phyloP scores from a whole-genome alignment of 2,113 vertebrate genomes.

The Brienomyrus brachyistius region DNA sequence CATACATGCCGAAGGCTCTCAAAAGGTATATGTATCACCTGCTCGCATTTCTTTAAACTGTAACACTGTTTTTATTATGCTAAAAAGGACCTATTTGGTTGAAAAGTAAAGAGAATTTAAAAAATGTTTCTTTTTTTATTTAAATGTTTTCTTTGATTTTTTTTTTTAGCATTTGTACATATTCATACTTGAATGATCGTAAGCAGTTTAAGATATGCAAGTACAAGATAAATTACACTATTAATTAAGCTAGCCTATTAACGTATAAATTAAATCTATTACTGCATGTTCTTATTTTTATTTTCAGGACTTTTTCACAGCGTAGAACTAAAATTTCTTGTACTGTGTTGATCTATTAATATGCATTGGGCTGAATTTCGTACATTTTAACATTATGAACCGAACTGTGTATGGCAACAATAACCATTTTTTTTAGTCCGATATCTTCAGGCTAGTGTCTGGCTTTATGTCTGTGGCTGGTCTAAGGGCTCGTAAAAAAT shows the following conservation, averaged over 20 bases:
- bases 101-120: not conserved
- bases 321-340: not conserved
- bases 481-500: not conserved
- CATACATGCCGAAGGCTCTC: constrained; percentile 26
- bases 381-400: not conserved
- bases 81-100: not conserved
- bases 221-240: not conserved
- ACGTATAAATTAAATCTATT: not conserved
- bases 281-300: not conserved
- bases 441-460: not conserved
- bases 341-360: not conserved
- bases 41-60: not conserved
- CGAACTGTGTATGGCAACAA: not conserved
- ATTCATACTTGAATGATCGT: not conserved
- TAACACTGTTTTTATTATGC: not conserved
- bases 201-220: not conserved
- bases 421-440: not conserved
- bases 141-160: not conserved
- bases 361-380: not conserved
- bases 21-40: constrained; percentile 46
- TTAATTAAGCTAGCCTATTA: not conserved
- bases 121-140: not conserved
- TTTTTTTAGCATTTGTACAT: not conserved
- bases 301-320: not conserved
- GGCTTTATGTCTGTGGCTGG: not conserved